Evolutionary conservation across 2,113 vertebrate genomes (phyloP), one percentile per base, ranked within the genome.

Genomic region (Gadus macrocephalus): DNA sequence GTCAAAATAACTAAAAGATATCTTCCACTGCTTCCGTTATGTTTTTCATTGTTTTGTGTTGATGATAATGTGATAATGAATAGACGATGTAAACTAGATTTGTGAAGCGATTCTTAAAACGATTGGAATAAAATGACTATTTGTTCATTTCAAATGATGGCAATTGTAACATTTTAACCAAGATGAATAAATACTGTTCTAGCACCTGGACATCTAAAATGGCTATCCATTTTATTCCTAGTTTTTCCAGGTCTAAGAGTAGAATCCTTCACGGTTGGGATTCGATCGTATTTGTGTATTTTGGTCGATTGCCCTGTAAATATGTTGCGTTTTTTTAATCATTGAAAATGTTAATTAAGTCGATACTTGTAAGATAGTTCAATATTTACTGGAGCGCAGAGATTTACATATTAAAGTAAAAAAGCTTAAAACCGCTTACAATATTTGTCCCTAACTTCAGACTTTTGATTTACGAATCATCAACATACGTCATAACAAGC

Each of bases 221-320:
- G 63, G 61, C 68, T 78, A 66, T 77, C 67, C 56, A 78, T 78
- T 53, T 71, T 66, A 20, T 20, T 61, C 42, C 42, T 49, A 7
- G 42, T 49, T 9, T 49, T 49, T 49, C 42, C 42, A 12, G 8
- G 12, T 49, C 14, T 49, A 2, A 9, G 42, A 49, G 42, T 14
- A 49, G 9, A 49, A 49, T 49, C 16, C 14, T 4, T 35, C 31
- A 35, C 14, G 14, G 53, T 55, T 55, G 12, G 12, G 53, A 55
- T 55, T 55, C 53, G 3, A 55, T 55, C 14, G 53, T 55, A 35
- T 35, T 35, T 35, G 69, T 82, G 70, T 71, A 85, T 88, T 88
- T 81, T 71, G 82, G 71, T 67, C 80, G 83, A 85, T 82, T 78
- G 66, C 74, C 80, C 76, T 91, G 87, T 86, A 90, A 86, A 85